Percentiles rank a stretch among this genome's conserved stretches.
Conservation (phyloP, 2,797 vertebrate species). For the Cyclura pinguis region DNA sequence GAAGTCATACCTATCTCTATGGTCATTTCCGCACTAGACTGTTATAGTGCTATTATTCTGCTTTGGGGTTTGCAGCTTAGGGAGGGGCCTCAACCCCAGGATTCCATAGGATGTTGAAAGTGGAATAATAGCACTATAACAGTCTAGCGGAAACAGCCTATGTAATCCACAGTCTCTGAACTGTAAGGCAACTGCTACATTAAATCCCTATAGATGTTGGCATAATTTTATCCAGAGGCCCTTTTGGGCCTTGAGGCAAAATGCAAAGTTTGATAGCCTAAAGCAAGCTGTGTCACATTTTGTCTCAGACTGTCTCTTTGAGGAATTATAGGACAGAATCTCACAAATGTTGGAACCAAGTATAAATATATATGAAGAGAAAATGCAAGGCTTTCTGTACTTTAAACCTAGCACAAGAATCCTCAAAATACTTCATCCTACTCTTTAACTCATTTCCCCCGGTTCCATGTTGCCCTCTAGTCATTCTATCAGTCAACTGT, state of each 20-base stretch:
- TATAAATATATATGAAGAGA: slow-evolving; percentile 7
- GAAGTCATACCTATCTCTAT: too few relatives aligned
- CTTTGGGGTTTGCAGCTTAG: too few relatives aligned
- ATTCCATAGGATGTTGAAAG: too few relatives aligned
- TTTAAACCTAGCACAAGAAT: not conserved
- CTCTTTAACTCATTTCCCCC: slow-evolving; percentile 17
- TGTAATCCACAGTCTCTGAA: not conserved
- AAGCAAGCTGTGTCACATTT: not conserved
- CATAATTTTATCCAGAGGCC: slow-evolving; percentile 24
- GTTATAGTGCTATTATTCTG: too few relatives aligned
- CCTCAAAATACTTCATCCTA: slow-evolving; percentile 3
- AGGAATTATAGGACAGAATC: slow-evolving; percentile 8
- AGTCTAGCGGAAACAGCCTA: too few relatives aligned
- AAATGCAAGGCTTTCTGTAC: not conserved
- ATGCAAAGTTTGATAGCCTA: slow-evolving; percentile 27
- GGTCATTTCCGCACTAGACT: too few relatives aligned
- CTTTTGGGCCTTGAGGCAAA: slow-evolving; percentile 28
- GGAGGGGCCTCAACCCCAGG: too few relatives aligned
- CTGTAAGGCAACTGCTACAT: not conserved
- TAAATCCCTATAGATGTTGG: slow-evolving; percentile 17
- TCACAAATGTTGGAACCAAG: not conserved
- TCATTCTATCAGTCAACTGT: slow-evolving; percentile 26
- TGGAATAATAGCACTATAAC: too few relatives aligned
- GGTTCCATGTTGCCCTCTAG: slow-evolving; percentile 16
- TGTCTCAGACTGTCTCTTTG: slow-evolving; percentile 7